A percentile compares a stretch with the other conserved stretches of the same genome.
These are phyloP conservation scores for Brachionus sp. DNA, from an alignment of 1,140 invertebrate genomes.

Conservation along the genomic window DNA sequence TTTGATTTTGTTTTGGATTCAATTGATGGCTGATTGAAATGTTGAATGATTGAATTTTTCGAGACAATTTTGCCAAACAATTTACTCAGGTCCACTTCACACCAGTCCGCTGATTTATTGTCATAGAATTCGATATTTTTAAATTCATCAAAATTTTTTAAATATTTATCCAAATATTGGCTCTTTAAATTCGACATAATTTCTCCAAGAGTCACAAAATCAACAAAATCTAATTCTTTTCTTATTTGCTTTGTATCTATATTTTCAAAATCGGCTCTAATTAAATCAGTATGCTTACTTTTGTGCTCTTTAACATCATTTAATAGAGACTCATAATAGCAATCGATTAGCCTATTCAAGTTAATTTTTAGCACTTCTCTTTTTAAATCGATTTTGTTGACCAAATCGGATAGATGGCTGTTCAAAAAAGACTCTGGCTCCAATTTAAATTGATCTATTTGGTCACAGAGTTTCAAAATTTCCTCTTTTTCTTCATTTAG, in stretches of 20 bases:
- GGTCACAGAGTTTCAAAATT: too few species aligned
- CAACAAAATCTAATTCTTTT: not conserved
- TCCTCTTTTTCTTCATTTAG: not conserved
- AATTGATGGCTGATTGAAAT: not conserved
- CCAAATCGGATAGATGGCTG: too few species aligned
- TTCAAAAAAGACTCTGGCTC: too few species aligned
- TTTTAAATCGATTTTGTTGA: too few species aligned
- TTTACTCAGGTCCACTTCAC: not conserved
- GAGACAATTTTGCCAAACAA: not conserved
- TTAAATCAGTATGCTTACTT: too few species aligned
- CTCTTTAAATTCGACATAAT: not conserved
- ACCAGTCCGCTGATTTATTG: too few species aligned
- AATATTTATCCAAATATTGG: not conserved
- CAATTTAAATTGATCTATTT: not conserved
- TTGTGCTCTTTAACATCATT: too few species aligned
- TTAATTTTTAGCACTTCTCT: too few species aligned
- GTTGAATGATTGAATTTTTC: not conserved
- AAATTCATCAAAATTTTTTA: not conserved
- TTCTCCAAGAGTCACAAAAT: not conserved
- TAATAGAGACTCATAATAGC: too few species aligned
- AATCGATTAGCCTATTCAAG: too few species aligned
- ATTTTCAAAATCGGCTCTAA: not conserved
- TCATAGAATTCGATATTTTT: not conserved
- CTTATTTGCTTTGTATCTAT: not conserved
- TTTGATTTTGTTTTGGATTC: not conserved